These are phyloP conservation scores for Digitonthophagus gazella DNA, from an alignment of 2,888 invertebrate species.

Conservation along the genomic window DNA sequence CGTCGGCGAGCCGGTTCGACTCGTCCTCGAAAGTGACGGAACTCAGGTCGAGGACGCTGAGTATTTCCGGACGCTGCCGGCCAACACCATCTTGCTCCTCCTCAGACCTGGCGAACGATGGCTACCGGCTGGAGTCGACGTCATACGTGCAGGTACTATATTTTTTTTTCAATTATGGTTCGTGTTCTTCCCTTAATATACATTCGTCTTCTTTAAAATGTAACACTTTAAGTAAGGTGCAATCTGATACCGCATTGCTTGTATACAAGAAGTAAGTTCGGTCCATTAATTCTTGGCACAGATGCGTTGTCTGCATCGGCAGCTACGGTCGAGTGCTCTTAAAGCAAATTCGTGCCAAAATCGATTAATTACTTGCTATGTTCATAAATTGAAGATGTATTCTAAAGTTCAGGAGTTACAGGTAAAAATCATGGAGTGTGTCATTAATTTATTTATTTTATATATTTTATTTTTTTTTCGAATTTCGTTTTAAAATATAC, in stretches of 20 bases:
- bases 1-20: constrained; percentile 80
- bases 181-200: neutral
- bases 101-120: constrained; percentile 88
- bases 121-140: constrained; percentile 92
- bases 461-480: too few species aligned
- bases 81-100: constrained; percentile 85
- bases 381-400: too few species aligned
- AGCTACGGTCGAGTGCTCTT: neutral
- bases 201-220: too few species aligned
- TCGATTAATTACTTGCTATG: too few species aligned
- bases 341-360: neutral
- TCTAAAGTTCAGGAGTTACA: too few species aligned
- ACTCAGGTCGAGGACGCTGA: constrained; percentile 96
- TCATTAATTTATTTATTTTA: too few species aligned
- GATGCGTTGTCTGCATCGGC: too few species aligned
- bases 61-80: constrained; percentile 90
- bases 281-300: too few species aligned
- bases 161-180: neutral
- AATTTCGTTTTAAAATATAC: too few species aligned
- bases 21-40: constrained; percentile 93
- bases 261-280: too few species aligned
- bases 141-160: constrained; percentile 84
- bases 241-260: neutral
- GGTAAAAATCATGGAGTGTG: too few species aligned
- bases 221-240: neutral